These are phyloP conservation scores for Coenonympha arcania DNA, from an alignment of 2,888 invertebrate species.

Conservation along the genomic window DNA sequence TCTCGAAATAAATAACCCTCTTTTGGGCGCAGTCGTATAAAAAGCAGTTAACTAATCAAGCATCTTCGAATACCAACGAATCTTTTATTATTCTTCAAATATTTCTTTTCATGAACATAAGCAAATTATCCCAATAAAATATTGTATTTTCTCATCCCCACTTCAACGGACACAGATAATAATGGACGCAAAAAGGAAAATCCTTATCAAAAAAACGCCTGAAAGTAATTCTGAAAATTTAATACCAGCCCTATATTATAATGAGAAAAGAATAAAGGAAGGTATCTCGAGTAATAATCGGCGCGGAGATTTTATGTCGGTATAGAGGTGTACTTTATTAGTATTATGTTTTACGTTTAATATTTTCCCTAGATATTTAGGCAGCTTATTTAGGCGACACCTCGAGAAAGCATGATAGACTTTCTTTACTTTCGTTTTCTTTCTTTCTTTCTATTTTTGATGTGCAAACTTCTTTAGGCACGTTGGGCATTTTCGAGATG, in stretches of 20 bases:
- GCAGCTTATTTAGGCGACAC: too few species aligned
- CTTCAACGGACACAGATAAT: slow-evolving; percentile 3
- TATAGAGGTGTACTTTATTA: neutral
- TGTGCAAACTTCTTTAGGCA: too few species aligned
- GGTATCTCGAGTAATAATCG: neutral
- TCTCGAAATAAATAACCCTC: too few species aligned
- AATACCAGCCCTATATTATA: neutral
- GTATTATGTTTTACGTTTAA: too few species aligned
- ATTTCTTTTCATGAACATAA: neutral
- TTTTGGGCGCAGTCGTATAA: too few species aligned
- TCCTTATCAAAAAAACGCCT: neutral
- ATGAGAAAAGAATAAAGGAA: slow-evolving; percentile 3
- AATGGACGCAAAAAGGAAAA: neutral
- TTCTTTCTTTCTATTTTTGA: too few species aligned
- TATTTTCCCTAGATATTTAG: neutral
- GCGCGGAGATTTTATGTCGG: neutral
- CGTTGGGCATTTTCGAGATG: too few species aligned
- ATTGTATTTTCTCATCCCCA: neutral
- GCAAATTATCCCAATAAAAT: slow-evolving; percentile 3
- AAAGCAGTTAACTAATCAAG: too few species aligned
- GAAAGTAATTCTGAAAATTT: slow-evolving; percentile 1
- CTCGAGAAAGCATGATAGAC: too few species aligned
- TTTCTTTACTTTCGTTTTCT: too few species aligned
- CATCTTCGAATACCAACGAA: neutral
- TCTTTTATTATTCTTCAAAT: neutral